These are phyloP conservation scores for Caenorhabditis sp. DNA, from an alignment of 2,888 invertebrate species.

Conservation along the genomic window DNA sequence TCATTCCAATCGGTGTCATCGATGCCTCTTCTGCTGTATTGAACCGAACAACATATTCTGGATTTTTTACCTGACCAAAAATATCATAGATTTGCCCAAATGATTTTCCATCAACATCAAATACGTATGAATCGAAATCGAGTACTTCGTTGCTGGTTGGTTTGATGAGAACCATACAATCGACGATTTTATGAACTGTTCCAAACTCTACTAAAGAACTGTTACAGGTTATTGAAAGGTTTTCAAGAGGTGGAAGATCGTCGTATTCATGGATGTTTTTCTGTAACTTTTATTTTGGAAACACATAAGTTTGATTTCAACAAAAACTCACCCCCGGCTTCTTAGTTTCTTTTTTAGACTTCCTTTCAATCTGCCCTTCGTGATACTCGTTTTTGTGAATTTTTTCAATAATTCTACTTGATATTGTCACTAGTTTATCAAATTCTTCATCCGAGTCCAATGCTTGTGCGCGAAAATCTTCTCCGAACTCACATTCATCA, in stretches of 20 bases:
- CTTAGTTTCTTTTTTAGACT: constrained; percentile 7
- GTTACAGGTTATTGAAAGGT: constrained; percentile 25
- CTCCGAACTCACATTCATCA: constrained; percentile 23
- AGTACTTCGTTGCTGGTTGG: constrained; percentile 29
- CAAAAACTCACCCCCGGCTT: constrained; percentile 1
- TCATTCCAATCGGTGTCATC: constrained; percentile 24
- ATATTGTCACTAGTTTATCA: constrained; percentile 18
- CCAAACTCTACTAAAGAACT: constrained; percentile 23
- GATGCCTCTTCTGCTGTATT: constrained; percentile 36
- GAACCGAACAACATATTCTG: constrained; percentile 33
- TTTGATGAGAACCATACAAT: constrained; percentile 30
- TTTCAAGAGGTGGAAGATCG: constrained; percentile 36
- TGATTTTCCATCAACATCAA: constrained; percentile 18
- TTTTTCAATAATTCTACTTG: constrained; percentile 22
- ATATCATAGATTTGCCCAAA: constrained; percentile 39
- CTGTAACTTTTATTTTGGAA: constrained; percentile 8
- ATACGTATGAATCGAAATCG: constrained; percentile 36
- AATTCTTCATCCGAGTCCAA: constrained; percentile 37
- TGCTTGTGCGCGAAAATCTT: constrained; percentile 4
- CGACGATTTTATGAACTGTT: constrained; percentile 22
- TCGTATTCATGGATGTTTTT: constrained; percentile 35
- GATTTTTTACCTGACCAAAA: constrained; percentile 39
- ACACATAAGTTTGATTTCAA: not conserved
- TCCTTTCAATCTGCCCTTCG: constrained; percentile 4
- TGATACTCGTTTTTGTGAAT: constrained; percentile 24